phyloP scores from a whole-genome alignment of 1,140 invertebrate genomes.

The Ladona fulva region DNA sequence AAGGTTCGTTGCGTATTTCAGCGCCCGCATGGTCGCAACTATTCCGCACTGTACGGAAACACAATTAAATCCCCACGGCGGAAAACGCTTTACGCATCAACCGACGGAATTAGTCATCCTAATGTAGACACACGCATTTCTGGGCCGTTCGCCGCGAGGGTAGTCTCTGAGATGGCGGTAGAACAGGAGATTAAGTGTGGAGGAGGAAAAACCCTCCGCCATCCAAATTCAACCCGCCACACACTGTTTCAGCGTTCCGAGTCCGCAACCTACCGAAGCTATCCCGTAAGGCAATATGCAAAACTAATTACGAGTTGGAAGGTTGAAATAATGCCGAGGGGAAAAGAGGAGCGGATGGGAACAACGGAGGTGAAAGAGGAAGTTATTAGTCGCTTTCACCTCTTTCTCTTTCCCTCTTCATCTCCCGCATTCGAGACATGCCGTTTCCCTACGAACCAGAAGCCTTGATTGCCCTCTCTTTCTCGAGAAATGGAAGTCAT shows the following conservation, averaged over 20 bases:
- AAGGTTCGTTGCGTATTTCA: background rate
- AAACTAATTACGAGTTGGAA: background rate
- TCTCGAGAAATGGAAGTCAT: background rate
- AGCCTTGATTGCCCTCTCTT: background rate
- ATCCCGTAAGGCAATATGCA: background rate
- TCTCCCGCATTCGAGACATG: background rate
- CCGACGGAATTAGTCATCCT: background rate
- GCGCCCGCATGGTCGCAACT: background rate
- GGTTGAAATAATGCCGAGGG: background rate
- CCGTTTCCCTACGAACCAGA: background rate
- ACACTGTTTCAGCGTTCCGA: background rate
- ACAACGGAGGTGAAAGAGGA: background rate
- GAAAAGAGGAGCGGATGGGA: background rate
- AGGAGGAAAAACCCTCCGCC: background rate
- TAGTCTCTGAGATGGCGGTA: too few relatives aligned
- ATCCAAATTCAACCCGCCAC: background rate
- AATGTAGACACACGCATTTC: background rate
- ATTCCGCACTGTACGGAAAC: background rate
- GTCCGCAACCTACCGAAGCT: background rate
- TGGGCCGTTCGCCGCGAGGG: background rate
- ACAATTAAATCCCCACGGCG: background rate
- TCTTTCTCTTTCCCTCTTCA: too few relatives aligned
- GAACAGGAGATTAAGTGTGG: background rate
- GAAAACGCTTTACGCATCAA: constrained; percentile 3
- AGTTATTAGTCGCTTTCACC: background rate